Conservation (phyloP, 92 coral and sea anemone species). For the Paramuricea clavata region DNA sequence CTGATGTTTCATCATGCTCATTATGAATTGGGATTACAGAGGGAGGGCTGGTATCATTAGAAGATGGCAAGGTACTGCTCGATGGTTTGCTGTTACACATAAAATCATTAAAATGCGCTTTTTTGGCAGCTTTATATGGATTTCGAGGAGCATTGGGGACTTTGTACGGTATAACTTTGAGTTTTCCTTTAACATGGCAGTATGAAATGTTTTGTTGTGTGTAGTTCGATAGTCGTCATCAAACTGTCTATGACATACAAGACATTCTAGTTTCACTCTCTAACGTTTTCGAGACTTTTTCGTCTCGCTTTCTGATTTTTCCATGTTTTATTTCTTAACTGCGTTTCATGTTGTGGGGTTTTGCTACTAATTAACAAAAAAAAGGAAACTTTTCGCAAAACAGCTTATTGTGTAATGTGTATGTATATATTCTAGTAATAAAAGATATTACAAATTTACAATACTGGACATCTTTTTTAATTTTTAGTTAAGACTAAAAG, state of each 20-base stretch:
- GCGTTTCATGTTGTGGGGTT: no score
- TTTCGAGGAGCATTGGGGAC: background rate
- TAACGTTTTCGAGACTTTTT: background rate
- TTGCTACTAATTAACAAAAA: no score
- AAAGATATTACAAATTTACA: no score
- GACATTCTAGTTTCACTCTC: slow-evolving; percentile 1
- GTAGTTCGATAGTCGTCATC: background rate
- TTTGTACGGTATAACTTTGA: background rate
- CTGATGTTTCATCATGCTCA: background rate
- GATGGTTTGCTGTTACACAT: background rate
- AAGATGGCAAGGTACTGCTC: background rate
- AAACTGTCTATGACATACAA: slow-evolving; percentile 9
- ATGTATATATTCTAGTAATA: no score
- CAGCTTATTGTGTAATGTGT: no score
- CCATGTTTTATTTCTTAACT: background rate
- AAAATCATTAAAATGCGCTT: background rate
- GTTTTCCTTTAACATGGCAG: background rate
- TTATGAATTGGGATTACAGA: background rate
- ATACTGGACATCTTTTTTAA: no score
- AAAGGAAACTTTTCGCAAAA: no score
- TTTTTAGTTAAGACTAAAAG: no score
- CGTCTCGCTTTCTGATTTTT: background rate
- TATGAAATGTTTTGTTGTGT: slow-evolving; percentile 13
- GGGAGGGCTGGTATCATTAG: background rate
- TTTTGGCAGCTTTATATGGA: background rate